Evolutionary conservation across 2,888 invertebrate genomes (phyloP), one percentile per base, ranked within the genome.

Genomic region (Bembecia ichneumoniformis): DNA sequence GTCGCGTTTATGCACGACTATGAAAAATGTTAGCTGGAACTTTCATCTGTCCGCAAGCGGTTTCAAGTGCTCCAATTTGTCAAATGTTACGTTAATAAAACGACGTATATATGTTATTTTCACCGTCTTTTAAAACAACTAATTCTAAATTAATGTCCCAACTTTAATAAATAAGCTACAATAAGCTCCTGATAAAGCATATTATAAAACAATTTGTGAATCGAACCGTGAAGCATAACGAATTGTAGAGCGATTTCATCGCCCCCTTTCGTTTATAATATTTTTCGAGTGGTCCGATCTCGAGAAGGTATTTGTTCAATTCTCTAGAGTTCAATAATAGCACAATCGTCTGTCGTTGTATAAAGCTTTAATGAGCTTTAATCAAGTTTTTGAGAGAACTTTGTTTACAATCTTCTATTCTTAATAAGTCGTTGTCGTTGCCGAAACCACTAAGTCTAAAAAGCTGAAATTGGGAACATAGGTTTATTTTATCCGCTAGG

Each of bases 171-270:
- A 77, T 74, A 77, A 78, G 77, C 74, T 73, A 75, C 77, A 76
- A 80, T 82, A 82, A 83, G 82, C 81, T 80, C 62, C 75, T 82
- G 74, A 74, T 72, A 74, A 77, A 78, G 77, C 79, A 80, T 81
- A 82, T 83, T 83, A 84, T 82, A 84, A 82, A 84, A 82, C 83
- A 84, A 84, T 84, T 82, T 82, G 81, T 77, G 77, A 71, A 64
- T 74, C 69, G 74, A 77, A 75, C 82, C 77, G 77, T 82, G 80
- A 82, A 82, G 78, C 78, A 79, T 75, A 78, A 74, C 79, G 77
- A 82, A 82, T 82, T 82, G 81, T 78, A 74, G 68, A 71, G 74
- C 71, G 79, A 75, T 77, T 82, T 76, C 70, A 74, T 77, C 76
- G 74, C 75, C 77, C 77, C 78, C 72, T 77, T 77, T 77, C 77